Percentiles rank a stretch among this genome's conserved stretches.
phyloP scores from a whole-genome alignment of 2,888 invertebrate genomes.

The Rambutsinella grinnellia region DNA sequence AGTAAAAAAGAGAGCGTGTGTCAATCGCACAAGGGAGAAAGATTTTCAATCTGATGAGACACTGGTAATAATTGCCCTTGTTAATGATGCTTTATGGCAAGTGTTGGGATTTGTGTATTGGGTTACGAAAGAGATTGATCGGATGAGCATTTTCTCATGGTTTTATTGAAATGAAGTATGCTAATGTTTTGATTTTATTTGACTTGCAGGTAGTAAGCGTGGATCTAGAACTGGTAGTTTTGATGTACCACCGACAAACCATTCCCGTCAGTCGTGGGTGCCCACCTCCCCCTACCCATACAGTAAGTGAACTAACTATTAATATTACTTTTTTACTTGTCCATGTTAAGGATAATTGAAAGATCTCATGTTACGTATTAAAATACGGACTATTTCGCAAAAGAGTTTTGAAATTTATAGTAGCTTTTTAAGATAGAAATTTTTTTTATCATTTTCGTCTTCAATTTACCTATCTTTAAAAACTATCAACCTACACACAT shows the following conservation, averaged over 20 bases:
- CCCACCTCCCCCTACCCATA: slow-evolving; percentile 65
- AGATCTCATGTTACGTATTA: not conserved
- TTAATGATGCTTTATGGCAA: slow-evolving; percentile 38
- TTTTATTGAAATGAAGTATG: slow-evolving; percentile 2
- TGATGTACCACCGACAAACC: slow-evolving; percentile 65
- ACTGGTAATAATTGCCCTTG: slow-evolving; percentile 42
- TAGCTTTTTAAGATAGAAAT: no score
- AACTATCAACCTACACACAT: no score
- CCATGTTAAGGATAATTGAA: slow-evolving; percentile 22
- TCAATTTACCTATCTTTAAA: no score
- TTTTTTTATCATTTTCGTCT: no score
- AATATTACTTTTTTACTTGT: no score
- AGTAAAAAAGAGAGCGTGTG: slow-evolving; percentile 36
- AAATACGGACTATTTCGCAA: slow-evolving; percentile 27
- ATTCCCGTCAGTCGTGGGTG: slow-evolving; percentile 66
- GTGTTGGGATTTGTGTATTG: slow-evolving; percentile 41
- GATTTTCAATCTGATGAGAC: slow-evolving; percentile 9
- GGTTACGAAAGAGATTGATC: slow-evolving; percentile 12
- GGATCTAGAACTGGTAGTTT: slow-evolving; percentile 65
- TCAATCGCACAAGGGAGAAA: slow-evolving; percentile 34
- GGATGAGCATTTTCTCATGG: slow-evolving; percentile 1
- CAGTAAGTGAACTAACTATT: slow-evolving; percentile 56
- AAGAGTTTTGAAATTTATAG: no score
- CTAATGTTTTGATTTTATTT: slow-evolving; percentile 14
- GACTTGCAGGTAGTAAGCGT: slow-evolving; percentile 66